Conservation (phyloP, 2,797 vertebrate genomes). For the Syngnathus rostellatus region DNA sequence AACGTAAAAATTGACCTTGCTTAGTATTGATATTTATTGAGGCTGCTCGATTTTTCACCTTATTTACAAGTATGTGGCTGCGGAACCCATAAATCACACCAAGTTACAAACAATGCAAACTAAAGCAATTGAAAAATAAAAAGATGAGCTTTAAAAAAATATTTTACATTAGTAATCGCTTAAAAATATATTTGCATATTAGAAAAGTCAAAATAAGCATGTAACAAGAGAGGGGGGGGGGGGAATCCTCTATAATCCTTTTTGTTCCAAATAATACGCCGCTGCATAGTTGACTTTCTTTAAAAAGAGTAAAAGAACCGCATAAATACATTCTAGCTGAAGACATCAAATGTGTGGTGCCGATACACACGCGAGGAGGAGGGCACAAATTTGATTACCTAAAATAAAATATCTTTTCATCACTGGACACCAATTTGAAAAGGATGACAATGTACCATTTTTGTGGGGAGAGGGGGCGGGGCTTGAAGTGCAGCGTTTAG, state of each 20-base stretch:
- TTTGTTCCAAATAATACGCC: constrained; percentile 16
- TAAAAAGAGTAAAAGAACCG: constrained; percentile 29
- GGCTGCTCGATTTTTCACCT: neutral
- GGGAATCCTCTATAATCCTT: constrained; percentile 7
- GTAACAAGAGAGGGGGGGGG: constrained; percentile 32
- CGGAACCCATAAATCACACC: constrained; percentile 3
- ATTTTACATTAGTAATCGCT: constrained; percentile 44
- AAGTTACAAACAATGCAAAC: constrained; percentile 13
- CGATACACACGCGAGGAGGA: neutral
- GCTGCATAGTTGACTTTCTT: constrained; percentile 28
- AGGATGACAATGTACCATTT: constrained; percentile 34
- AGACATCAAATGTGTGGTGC: constrained; percentile 18
- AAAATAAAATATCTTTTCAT: neutral
- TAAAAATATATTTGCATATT: constrained; percentile 30
- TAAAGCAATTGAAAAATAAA: constrained; percentile 17
- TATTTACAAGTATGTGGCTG: neutral
- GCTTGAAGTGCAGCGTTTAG: constrained; percentile 41
- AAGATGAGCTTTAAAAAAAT: constrained; percentile 36
- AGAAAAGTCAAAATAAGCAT: constrained; percentile 41
- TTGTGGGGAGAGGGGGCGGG: neutral
- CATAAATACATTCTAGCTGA: constrained; percentile 27
- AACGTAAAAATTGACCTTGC: neutral
- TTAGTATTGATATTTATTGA: neutral
- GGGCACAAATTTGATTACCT: too few species aligned
- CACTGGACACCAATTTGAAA: constrained; percentile 1